A percentile compares a stretch with the other conserved stretches of the same genome.
These are phyloP conservation scores for Struthidea cinerea DNA, from an alignment of 2,113 vertebrate species.

Conservation along the genomic window DNA sequence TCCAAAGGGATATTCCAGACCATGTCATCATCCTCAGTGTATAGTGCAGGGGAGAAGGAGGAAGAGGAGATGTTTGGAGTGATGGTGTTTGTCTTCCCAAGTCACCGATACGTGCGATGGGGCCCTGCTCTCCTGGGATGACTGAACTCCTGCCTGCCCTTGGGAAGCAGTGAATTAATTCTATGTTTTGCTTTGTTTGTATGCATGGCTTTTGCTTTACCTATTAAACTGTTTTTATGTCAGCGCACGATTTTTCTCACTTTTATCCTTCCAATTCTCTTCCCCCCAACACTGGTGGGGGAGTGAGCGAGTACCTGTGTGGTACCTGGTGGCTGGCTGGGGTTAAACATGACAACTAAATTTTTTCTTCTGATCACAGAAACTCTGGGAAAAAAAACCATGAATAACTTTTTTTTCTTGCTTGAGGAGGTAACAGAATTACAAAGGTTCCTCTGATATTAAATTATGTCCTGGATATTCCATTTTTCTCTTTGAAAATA, in stretches of 20 bases:
- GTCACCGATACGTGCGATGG: rapidly evolving
- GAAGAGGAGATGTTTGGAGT: not conserved
- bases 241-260: not conserved
- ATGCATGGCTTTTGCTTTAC: not conserved
- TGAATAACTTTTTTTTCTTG: not conserved
- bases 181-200: not conserved
- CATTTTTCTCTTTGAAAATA: not conserved
- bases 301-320: not conserved
- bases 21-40: not conserved
- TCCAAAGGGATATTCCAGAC: not conserved
- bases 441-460: not conserved
- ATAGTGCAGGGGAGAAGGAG: not conserved
- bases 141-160: not conserved
- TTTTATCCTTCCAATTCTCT: not conserved
- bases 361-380: not conserved
- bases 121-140: not conserved
- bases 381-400: not conserved
- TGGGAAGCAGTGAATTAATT: not conserved
- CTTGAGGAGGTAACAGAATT: not conserved
- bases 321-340: not conserved
- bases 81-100: not conserved
- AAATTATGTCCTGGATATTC: not conserved
- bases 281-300: not conserved
- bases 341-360: not conserved
- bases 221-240: not conserved